Evolutionary conservation across 1,140 invertebrate species (phyloP).

Genomic region (Apis cerana): DNA sequence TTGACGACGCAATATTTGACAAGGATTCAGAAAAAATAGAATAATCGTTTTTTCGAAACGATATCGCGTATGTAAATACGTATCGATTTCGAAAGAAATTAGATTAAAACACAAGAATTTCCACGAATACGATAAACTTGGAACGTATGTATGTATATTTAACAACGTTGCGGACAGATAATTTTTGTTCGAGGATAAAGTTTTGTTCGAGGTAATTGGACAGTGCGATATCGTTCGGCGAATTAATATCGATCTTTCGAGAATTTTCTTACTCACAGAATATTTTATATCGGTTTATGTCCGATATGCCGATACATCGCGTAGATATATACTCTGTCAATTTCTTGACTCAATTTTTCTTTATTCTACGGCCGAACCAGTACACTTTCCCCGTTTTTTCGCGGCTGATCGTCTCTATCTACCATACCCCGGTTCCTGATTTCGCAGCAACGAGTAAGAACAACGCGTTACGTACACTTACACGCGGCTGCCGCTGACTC

Average conservation of each 20-base stretch:
- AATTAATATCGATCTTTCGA: not conserved
- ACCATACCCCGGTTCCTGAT: not conserved
- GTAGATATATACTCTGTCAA: too few species aligned
- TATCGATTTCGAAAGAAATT: not conserved
- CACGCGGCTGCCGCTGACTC: constrained; percentile 46
- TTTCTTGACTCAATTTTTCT: not conserved
- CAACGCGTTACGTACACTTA: not conserved
- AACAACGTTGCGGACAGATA: not conserved
- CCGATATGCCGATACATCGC: too few species aligned
- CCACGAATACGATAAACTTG: constrained; percentile 29
- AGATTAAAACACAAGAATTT: constrained; percentile 5
- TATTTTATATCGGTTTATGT: too few species aligned
- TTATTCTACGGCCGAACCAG: too few species aligned
- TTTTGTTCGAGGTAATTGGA: not conserved
- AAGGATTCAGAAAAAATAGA: not conserved
- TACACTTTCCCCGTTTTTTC: too few species aligned
- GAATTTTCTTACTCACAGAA: too few species aligned
- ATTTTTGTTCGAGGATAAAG: constrained; percentile 14
- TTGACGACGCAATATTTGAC: not conserved
- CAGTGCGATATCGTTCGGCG: not conserved
- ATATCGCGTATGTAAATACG: not conserved
- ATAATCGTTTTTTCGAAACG: too few species aligned
- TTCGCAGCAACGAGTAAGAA: not conserved
- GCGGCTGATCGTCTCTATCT: too few species aligned
- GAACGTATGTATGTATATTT: not conserved